Conservation (phyloP, 2,888 invertebrate genomes). For the Nymphalis c-album region DNA sequence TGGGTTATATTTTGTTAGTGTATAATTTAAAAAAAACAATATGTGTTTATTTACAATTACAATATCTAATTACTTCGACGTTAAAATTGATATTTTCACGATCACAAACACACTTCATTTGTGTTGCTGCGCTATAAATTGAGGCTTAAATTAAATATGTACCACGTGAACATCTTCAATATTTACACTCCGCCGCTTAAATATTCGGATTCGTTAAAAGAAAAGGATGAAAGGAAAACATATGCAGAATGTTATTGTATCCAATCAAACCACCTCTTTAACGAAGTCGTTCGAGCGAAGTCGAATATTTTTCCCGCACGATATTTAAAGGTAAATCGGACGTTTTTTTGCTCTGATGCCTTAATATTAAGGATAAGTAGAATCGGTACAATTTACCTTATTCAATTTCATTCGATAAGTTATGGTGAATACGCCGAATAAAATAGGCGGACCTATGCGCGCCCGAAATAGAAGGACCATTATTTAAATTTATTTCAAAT, state of each 20-base stretch:
- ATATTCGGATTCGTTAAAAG: background rate
- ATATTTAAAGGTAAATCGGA: constrained; percentile 21
- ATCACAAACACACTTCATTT: no score
- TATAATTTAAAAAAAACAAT: no score
- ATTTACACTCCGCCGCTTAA: background rate
- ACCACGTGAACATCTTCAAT: background rate
- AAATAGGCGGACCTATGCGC: background rate
- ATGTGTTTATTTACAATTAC: no score
- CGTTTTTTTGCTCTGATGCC: constrained; percentile 14
- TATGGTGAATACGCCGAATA: constrained; percentile 2
- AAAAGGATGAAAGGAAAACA: constrained; percentile 3
- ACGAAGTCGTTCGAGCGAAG: constrained; percentile 1
- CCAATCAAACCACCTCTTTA: constrained; percentile 1
- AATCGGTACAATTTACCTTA: constrained; percentile 1
- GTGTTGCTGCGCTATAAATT: no score
- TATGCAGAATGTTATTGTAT: constrained; percentile 9
- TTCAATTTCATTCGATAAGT: constrained; percentile 3
- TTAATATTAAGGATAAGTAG: constrained; percentile 7
- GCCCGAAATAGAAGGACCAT: background rate
- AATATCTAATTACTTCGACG: no score
- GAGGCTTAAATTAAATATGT: background rate
- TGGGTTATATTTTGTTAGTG: no score
- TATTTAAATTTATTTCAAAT: constrained; percentile 21
- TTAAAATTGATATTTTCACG: no score
- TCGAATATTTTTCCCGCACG: background rate